Base-by-base conservation (phyloP, 2,797 vertebrate genomes). In the Smutsia gigantea region DNA sequence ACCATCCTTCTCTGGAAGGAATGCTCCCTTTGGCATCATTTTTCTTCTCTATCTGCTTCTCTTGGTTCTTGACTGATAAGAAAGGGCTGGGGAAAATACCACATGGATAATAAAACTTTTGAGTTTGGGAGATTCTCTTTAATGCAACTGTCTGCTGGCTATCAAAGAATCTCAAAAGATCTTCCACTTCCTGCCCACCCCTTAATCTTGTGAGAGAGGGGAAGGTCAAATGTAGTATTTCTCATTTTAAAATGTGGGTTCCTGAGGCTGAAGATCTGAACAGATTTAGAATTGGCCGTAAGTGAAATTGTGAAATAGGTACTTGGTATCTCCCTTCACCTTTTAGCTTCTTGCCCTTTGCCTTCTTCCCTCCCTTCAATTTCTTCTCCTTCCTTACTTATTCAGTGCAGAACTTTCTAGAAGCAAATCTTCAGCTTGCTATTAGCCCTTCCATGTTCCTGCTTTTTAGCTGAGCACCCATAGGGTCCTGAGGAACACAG, bases 321-420 rank as follows among this genome's bases (percentile, higher is more conserved):
- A 37, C 37, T 86, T 83, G 64, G 49, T 11, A 8, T 83, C 18
- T 72, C 87, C 49, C 42, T 49, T 82, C 19, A 66, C 18, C 39
- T 49, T 57, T 68, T 63, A 61, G 71, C 78, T 57, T 46, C 59
- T 64, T 4, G 23, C 4, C 7, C 12, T 3, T 23, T 7, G 5
- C 27, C 12, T 13, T 15, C 18, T 4, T 2, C 3, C 4, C 4
- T 37, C n/a, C 3, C 10, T 19, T 63, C 9, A 17, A 0, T 57
- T 66, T 39, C 8, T 66, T 92, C n/a, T 72, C 23, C 23, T 85
- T 71, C 17, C 53, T 68, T 19, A 27, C 5, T 82, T 46, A 59
- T 57, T 81, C 27, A 4, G 18, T 53, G 55, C 19, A 75, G 42
- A 89, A 59, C 37, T n/a, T 91, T 64, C 49, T 42, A 78, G 69